Base-by-base conservation (phyloP, 2,888 invertebrate genomes). In the Blastobasis adustella region DNA sequence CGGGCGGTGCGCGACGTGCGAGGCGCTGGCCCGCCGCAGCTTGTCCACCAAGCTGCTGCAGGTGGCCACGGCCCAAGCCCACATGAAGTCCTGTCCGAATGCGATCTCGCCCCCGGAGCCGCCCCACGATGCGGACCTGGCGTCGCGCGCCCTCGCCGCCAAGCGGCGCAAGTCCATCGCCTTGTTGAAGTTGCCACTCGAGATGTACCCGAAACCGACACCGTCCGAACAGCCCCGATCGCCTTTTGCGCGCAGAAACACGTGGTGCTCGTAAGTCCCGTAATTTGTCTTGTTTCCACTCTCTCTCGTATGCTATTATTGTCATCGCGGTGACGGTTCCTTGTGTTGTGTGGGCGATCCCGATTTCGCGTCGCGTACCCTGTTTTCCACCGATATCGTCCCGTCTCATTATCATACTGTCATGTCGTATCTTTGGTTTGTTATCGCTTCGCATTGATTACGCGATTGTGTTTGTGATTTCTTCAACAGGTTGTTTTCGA, bases 231-330 rank as follows among this genome's bases (percentile, higher is more conserved):
- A 63, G 55, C 61, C 73, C 51, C 79, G 84, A 61, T 71, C 74
- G 48, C 67, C 67, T 58, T 74, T 76, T 62, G 81, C 74, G 53
- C 86, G 89, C 64, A 78, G 89, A 61, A 89, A 89, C 76, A 89
- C 89, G 64, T 89, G 89, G 89, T 88, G 89, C 78, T 81, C 89
- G 89, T 89, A 81, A 88, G 88, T 84, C 66, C 60, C 23, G 23
- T 2, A 2, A 23, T 23, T 23, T 23, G 23, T 23, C 23, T 23
- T 23, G 23, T 23, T 23, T 3, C 23, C 23, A 23, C 23, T 23
- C 23, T 23, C 23, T 23, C 23, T 23, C 23, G 23, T 23, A 23
- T 3, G 23, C 23, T 23, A 23, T 23, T 23, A 23, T 23, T 23
- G 3, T 23, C 23, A 23, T 23, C 23, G 23, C 23, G 23, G 3